phyloP scores from a whole-genome alignment of 2,113 vertebrate genomes.

The Corythaeola cristata region DNA sequence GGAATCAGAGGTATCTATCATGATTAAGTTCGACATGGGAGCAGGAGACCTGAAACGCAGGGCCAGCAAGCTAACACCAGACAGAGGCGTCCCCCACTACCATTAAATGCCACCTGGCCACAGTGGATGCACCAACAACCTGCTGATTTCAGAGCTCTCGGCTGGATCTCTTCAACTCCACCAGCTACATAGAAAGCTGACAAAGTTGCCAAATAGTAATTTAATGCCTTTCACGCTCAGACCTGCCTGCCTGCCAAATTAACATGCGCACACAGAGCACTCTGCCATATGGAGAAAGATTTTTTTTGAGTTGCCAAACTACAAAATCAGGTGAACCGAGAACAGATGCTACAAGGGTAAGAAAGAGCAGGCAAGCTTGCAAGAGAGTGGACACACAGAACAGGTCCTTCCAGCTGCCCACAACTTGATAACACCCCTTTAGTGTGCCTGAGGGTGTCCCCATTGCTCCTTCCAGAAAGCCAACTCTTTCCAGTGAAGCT shows the following conservation, averaged over 20 bases:
- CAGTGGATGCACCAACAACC: neutral
- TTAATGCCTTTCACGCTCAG: neutral
- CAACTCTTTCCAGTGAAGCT: neutral
- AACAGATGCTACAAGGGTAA: neutral
- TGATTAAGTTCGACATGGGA: neutral
- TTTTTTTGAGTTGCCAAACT: neutral
- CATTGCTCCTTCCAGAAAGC: neutral
- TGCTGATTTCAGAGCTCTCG: neutral
- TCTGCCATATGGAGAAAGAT: neutral
- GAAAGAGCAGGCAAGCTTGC: neutral
- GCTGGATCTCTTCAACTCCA: neutral
- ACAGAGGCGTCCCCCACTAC: neutral
- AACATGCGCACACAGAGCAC: neutral
- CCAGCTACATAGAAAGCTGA: neutral
- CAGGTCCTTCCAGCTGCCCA: neutral
- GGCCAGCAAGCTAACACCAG: neutral
- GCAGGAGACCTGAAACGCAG: neutral
- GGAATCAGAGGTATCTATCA: neutral
- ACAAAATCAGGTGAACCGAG: neutral
- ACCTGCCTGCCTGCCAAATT: neutral
- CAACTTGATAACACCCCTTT: neutral
- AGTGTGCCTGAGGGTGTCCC: neutral
- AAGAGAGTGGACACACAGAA: neutral
- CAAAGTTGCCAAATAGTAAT: neutral
- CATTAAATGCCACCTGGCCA: neutral